Evolutionary conservation across 2,797 vertebrate species (phyloP).

Genomic region (Gallinago nigripennis): DNA sequence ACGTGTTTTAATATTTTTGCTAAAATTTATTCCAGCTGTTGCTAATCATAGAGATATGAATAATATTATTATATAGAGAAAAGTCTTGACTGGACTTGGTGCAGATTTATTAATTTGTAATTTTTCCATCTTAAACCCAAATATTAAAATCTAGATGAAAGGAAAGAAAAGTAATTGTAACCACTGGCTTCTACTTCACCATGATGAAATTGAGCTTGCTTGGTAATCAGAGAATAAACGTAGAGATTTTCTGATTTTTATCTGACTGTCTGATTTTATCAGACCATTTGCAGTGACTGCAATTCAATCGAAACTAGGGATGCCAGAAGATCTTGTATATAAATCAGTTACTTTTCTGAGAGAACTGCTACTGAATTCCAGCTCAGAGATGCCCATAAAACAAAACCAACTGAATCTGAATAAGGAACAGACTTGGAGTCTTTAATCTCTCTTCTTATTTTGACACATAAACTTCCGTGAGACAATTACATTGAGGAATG

Average conservation of each 20-base stretch:
- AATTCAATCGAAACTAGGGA: not conserved
- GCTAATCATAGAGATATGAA: slow-evolving; percentile 14
- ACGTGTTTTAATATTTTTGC: slow-evolving; percentile 26
- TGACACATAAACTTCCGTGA: not conserved
- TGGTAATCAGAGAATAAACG: not conserved
- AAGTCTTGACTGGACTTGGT: not conserved
- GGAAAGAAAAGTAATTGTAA: slow-evolving; percentile 23
- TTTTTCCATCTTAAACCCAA: slow-evolving; percentile 38
- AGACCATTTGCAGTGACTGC: not conserved
- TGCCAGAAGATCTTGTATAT: not conserved
- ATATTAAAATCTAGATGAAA: slow-evolving; percentile 40
- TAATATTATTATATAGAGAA: slow-evolving; percentile 2
- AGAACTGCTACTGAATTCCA: not conserved
- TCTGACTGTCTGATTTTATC: slow-evolving; percentile 34
- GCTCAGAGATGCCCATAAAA: not conserved
- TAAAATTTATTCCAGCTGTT: slow-evolving; percentile 49
- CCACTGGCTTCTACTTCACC: not conserved
- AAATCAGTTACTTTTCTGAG: not conserved
- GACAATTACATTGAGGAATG: not conserved
- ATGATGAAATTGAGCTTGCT: not conserved
- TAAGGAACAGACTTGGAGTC: not conserved
- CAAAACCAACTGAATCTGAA: not conserved
- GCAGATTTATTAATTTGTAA: slow-evolving; percentile 42
- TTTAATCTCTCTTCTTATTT: not conserved
- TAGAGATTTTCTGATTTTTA: slow-evolving; percentile 55